Evolutionary conservation across 1,140 invertebrate species (phyloP), one percentile per base, ranked within the genome.

Genomic region (Temnothorax longispinosus): DNA sequence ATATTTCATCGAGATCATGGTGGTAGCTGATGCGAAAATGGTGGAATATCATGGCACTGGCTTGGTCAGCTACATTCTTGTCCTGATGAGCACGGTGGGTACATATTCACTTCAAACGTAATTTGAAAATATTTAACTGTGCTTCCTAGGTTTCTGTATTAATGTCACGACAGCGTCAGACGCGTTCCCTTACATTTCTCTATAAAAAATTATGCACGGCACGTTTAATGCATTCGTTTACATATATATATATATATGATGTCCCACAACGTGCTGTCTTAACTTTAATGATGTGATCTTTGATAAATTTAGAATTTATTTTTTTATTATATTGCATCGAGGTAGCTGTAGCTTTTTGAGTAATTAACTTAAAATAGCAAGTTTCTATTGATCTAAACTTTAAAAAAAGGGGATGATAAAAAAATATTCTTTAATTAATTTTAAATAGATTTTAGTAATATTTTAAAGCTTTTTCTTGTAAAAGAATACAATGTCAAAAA

Each of bases 1-100:
- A 88, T 97, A 97, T 93, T 97, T 97, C 90, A 96, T 98, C 52
- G 98, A 98, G 95, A 96, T 98, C 47, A 96, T 98, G 94, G 96
- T 98, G 8, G 98, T 98, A 3, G 97, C 97, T 41, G 98, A 98
- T 93, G 94, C 94, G 15, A 97, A 97, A 91, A 98, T 98, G 98
- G 93, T 96, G 1, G 94, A 96, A 27, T 98, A 98, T 92, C 98
- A 98, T 91, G 96, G 96, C 10, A 91, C 90, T 11, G 95, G 95
- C 56, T 94, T 98, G 4, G 95, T 96, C 72, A 94, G 96, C 71
- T 98, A 98, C 92, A 96, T 98, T 82, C 95, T 98, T 41, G 98
- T 97, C 15, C 95, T 98, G 15, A 97, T 98, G 96, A 97, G 97
- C 58, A 97, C 97, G 91, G 98, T 98, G 95, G 89, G 91, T 87